Base-by-base conservation (phyloP, 2,888 invertebrate genomes). In the Arrhopalites spinosus region DNA sequence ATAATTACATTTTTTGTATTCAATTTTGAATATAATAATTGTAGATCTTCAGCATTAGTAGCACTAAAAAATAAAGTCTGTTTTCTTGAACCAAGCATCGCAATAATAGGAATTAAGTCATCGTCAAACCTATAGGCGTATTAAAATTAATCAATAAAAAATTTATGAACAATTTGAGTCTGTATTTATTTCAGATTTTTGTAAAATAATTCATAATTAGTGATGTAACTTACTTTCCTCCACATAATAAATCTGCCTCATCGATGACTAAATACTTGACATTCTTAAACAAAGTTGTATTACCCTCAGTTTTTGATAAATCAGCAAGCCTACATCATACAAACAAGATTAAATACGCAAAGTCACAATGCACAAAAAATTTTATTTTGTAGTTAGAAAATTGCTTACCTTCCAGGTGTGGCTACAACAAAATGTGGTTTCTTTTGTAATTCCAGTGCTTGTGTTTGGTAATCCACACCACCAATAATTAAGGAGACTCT, bases 51-150 rank as follows among this genome's bases (percentile, higher is more conserved):
- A 8, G 96, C 96, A 85, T 98, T 92, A 0, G 99, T 99, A 0
- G 99, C 99, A 76, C 96, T 97, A 85, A 96, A 98, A 73, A 97
- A 88, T 20, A 98, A 87, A 75, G 93, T 95, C 84, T 98, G 97
- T 78, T 93, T 89, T 73, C 90, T 89, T 64, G 97, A 85, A 7
- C 89, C 88, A 69, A 88, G 86, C 84, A 95, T 93, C 84, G 96
- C 95, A 0, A 91, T 90, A 84, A 91, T 89, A 68, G 98, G 87
- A 83, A 89, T 85, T 80, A 83, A 76, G 77, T 94, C 93, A 29
- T 90, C 90, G 86, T 94, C 91, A 85, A 96, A 95, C n/a, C n/a
- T n/a, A n/a, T n/a, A n/a, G n/a, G n/a, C n/a, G n/a, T n/a, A n/a
- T n/a, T n/a, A n/a, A n/a, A n/a, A n/a, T n/a, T n/a, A n/a, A n/a